Conservation (phyloP, 2,797 vertebrate genomes). For the Pempheris klunzingeri region DNA sequence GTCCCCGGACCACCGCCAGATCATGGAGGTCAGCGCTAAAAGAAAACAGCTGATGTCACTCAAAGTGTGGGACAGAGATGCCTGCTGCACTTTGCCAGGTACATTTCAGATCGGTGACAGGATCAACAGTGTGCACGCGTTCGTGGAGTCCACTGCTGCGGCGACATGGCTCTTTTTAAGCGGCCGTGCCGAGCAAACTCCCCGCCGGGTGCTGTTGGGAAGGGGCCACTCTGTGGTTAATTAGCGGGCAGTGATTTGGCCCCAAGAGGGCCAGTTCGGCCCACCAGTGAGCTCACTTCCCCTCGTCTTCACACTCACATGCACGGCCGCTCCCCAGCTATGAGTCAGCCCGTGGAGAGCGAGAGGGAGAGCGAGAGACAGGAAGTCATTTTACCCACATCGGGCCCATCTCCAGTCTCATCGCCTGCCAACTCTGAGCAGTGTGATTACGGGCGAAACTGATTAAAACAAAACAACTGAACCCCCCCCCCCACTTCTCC, state of each 20-base stretch:
- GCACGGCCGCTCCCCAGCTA: conserved; percentile 77
- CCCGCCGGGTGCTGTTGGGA: conserved; percentile 71
- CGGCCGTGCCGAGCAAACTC: conserved; percentile 45
- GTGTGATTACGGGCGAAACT: conserved; percentile 83
- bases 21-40: conserved; percentile 50
- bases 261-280: conserved; percentile 68
- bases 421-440: conserved; percentile 76
- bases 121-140: conserved; percentile 26
- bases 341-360: conserved; percentile 75
- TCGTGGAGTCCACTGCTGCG: too few relatives aligned
- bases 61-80: conserved; percentile 26
- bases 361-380: conserved; percentile 67
- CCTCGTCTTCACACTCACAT: conserved; percentile 80
- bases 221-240: conserved; percentile 77
- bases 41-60: conserved; percentile 71
- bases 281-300: conserved; percentile 85
- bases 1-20: conserved; percentile 48
- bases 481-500: conserved; percentile 37
- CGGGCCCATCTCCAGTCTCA: conserved; percentile 77
- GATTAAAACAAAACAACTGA: conserved; percentile 85
- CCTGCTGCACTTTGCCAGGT: conserved; percentile 24
- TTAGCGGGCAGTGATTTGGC: conserved; percentile 79
- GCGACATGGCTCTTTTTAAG: conserved; percentile 26
- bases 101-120: conserved; percentile 22
- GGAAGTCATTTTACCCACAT: conserved; percentile 82